Evolutionary conservation across 2,888 invertebrate genomes (phyloP).

Genomic region (Camponotus fellah): DNA sequence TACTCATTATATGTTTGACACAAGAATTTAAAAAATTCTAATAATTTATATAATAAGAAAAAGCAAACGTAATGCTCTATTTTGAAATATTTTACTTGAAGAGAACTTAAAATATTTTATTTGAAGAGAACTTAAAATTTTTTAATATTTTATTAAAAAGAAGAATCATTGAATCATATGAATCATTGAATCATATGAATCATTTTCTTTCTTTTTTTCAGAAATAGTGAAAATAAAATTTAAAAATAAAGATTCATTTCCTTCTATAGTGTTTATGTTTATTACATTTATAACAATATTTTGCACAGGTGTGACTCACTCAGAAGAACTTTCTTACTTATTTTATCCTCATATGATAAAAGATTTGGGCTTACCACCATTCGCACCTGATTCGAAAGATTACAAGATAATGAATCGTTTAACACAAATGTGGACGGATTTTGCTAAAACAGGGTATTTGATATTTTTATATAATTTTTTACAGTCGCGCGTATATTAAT

Average conservation of each 20-base stretch:
- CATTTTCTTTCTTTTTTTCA: background rate
- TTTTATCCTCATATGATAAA: slow-evolving; percentile 71
- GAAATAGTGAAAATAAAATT: background rate
- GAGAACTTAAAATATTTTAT: background rate
- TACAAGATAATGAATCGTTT: slow-evolving; percentile 75
- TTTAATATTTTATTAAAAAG: background rate
- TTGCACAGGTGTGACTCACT: slow-evolving; percentile 72
- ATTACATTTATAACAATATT: background rate
- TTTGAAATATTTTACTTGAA: background rate
- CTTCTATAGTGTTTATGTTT: background rate
- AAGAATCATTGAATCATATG: no score
- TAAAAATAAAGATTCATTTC: background rate
- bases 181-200: background rate
- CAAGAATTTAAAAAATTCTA: background rate
- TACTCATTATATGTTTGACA: background rate
- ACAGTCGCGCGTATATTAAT: background rate
- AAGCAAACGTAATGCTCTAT: background rate
- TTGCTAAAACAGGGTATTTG: slow-evolving; percentile 82
- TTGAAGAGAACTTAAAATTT: background rate
- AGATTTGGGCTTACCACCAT: slow-evolving; percentile 54
- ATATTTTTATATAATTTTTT: background rate
- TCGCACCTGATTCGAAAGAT: slow-evolving; percentile 57
- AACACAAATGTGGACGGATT: slow-evolving; percentile 83
- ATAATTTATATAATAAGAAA: background rate
- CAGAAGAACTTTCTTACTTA: slow-evolving; percentile 79